Evolutionary conservation across 2,797 vertebrate species (phyloP).

Genomic region (Hipposideros larvatus): DNA sequence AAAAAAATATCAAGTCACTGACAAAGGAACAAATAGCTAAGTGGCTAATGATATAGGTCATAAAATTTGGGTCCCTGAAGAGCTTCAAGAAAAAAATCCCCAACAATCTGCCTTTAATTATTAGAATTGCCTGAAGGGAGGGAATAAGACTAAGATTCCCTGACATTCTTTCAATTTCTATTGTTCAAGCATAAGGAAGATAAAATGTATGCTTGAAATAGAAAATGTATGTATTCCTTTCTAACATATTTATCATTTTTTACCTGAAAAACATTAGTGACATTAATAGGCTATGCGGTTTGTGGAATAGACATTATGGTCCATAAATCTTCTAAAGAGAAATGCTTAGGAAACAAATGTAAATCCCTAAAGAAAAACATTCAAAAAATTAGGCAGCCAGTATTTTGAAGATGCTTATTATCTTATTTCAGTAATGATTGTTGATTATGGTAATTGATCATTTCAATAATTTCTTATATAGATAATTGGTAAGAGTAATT

Average conservation of each 20-base stretch:
- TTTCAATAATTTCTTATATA: slow-evolving; percentile 87
- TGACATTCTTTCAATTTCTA: neutral
- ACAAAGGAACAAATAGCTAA: neutral
- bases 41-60: neutral
- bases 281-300: slow-evolving; percentile 28
- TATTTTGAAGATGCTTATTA: slow-evolving; percentile 85
- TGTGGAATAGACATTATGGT: slow-evolving; percentile 41
- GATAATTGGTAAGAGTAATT: slow-evolving; percentile 88
- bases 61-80: neutral
- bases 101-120: neutral
- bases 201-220: neutral
- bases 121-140: neutral
- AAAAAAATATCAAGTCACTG: neutral
- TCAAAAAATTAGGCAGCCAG: slow-evolving; percentile 72
- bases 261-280: neutral
- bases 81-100: neutral
- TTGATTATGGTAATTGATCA: slow-evolving; percentile 89
- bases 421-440: slow-evolving; percentile 87
- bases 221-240: slow-evolving; percentile 31
- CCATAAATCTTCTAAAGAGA: slow-evolving; percentile 44
- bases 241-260: slow-evolving; percentile 2
- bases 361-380: slow-evolving; percentile 71
- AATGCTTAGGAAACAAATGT: slow-evolving; percentile 52
- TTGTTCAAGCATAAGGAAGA: neutral
- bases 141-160: neutral